Conservation (phyloP, 37 sponge, comb jelly and placozoan genomes). For the Geodia barretti region DNA sequence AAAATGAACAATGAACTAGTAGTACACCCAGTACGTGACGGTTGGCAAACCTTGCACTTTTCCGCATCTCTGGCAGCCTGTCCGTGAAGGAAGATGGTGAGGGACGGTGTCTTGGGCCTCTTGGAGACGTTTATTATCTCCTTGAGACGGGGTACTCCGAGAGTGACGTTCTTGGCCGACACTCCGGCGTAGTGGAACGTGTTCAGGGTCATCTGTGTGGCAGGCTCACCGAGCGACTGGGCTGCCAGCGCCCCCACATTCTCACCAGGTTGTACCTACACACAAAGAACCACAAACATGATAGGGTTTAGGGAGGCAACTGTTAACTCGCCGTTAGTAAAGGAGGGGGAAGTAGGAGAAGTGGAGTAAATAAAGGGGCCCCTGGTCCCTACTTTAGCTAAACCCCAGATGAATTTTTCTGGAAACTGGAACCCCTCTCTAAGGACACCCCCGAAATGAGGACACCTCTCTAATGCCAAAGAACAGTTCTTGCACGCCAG, state of each 20-base stretch:
- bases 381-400: too few relatives aligned
- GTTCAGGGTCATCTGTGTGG: slow-evolving; percentile 99
- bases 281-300: background rate
- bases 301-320: background rate
- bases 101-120: slow-evolving; percentile 98
- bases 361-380: too few relatives aligned
- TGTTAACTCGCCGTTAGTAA: too few relatives aligned
- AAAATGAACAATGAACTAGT: too few relatives aligned
- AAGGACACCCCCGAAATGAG: background rate
- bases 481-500: too few relatives aligned
- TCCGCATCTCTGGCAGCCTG: slow-evolving; percentile 93
- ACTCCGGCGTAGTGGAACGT: slow-evolving; percentile 99
- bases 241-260: slow-evolving; percentile 98
- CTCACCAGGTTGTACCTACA: slow-evolving; percentile 94
- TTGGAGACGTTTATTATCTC: slow-evolving; percentile 99
- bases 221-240: slow-evolving; percentile 97
- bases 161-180: slow-evolving; percentile 99
- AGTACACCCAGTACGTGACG: too few relatives aligned
- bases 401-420: too few relatives aligned
- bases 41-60: slow-evolving; percentile 81
- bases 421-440: background rate
- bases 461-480: too few relatives aligned
- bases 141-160: slow-evolving; percentile 98
- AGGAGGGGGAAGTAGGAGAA: too few relatives aligned
- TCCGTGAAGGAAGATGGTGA: slow-evolving; percentile 95